Evolutionary conservation across 2,113 vertebrate genomes (phyloP).

Genomic region (Sceloporus undulatus): DNA sequence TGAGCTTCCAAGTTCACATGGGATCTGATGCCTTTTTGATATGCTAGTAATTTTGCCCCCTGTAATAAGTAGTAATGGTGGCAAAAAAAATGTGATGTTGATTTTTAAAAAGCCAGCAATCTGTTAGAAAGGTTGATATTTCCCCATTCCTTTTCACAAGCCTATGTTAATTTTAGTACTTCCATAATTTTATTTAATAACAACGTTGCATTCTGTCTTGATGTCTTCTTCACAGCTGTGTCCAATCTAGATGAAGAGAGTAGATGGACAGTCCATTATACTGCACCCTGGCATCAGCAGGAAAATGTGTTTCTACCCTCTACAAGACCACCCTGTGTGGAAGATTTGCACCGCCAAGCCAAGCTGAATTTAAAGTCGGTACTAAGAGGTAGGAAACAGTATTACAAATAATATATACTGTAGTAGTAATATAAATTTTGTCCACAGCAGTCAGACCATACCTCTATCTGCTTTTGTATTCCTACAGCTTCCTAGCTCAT

Average conservation of each 20-base stretch:
- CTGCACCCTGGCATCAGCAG: slow-evolving; percentile 95
- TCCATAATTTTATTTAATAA: slow-evolving; percentile 19
- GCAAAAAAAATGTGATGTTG: background rate
- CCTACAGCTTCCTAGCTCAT: background rate
- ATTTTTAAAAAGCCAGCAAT: background rate
- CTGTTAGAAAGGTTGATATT: background rate
- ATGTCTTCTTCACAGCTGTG: slow-evolving; percentile 82
- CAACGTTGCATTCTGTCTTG: slow-evolving; percentile 39
- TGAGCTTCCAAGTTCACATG: no score
- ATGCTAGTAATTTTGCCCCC: no score
- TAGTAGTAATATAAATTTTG: background rate
- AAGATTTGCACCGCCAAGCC: slow-evolving; percentile 95
- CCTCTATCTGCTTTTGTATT: background rate
- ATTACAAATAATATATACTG: background rate
- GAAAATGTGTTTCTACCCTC: slow-evolving; percentile 95
- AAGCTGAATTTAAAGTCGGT: slow-evolving; percentile 98
- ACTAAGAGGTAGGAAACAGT: slow-evolving; percentile 86
- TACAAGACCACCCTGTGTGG: slow-evolving; percentile 91
- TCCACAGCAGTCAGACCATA: background rate
- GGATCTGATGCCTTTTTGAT: no score
- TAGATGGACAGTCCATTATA: slow-evolving; percentile 96
- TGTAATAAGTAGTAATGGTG: background rate
- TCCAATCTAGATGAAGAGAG: slow-evolving; percentile 98
- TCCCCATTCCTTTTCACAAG: background rate
- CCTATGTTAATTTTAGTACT: background rate